Conservation (phyloP, 2,888 invertebrate species). For the Gibbula magus region DNA sequence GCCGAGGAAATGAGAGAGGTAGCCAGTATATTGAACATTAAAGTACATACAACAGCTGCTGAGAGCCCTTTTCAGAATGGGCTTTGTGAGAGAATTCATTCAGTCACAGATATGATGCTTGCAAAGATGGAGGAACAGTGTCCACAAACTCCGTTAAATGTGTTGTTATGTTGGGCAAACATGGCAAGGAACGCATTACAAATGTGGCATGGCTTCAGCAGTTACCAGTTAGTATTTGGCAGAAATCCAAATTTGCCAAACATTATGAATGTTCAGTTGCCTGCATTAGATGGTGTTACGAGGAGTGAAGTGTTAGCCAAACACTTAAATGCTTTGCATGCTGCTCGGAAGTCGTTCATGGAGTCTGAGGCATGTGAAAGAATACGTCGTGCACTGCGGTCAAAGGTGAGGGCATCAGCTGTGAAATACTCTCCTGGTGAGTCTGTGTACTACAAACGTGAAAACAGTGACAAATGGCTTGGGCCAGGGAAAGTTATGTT, state of each 20-base stretch:
- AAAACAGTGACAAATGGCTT: slow-evolving; percentile 26
- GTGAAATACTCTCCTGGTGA: slow-evolving; percentile 20
- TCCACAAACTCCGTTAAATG: no score
- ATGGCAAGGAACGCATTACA: not conserved
- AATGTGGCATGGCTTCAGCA: not conserved
- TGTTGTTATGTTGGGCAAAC: not conserved
- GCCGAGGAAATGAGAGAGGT: not conserved
- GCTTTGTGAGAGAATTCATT: not conserved
- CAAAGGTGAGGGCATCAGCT: slow-evolving; percentile 23
- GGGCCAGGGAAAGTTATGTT: slow-evolving; percentile 47
- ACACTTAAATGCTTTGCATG: not conserved
- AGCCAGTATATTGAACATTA: not conserved
- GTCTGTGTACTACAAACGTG: slow-evolving; percentile 9
- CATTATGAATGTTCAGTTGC: not conserved
- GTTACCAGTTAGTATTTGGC: not conserved
- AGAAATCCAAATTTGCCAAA: not conserved
- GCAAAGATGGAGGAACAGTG: no score
- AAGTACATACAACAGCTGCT: not conserved
- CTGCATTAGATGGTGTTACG: not conserved
- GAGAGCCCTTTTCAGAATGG: not conserved
- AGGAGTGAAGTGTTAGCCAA: not conserved
- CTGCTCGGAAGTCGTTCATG: not conserved
- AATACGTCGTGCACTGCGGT: slow-evolving; percentile 19
- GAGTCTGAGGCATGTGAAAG: not conserved
- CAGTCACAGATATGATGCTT: not conserved